A percentile compares a stretch with the other conserved stretches of the same genome.
Conservation (phyloP, 2,797 vertebrate species). For the Meriones psammophilus region DNA sequence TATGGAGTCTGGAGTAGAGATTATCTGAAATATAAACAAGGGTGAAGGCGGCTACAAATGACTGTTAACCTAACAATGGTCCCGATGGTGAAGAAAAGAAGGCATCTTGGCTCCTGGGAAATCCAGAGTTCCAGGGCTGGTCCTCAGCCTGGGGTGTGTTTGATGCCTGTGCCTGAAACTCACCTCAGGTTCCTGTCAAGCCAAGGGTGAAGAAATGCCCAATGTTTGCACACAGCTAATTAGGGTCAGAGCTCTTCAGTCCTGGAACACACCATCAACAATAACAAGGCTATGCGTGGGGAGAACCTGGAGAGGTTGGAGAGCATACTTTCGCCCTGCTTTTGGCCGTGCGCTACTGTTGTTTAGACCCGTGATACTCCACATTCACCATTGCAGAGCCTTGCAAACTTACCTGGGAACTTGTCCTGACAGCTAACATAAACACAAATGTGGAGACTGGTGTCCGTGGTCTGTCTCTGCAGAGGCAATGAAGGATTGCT, state of each 20-base stretch:
- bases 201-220: not conserved
- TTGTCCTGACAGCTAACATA: slow-evolving; percentile 23
- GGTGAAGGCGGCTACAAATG: not conserved
- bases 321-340: not conserved
- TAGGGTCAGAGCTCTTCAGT: not conserved
- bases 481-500: slow-evolving; percentile 53
- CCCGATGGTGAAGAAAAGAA: not conserved
- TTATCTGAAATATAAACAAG: slow-evolving; percentile 20
- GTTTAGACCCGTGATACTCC: not conserved
- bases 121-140: not conserved
- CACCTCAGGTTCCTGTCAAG: not conserved
- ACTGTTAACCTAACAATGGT: not conserved
- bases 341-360: not conserved
- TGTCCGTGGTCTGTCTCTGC: not conserved
- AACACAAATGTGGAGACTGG: not conserved
- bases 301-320: not conserved
- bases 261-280: not conserved
- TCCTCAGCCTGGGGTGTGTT: not conserved
- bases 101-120: not conserved
- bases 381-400: not conserved
- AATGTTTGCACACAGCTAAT: not conserved
- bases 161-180: not conserved
- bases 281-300: not conserved
- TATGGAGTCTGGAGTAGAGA: not conserved
- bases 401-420: slow-evolving; percentile 13